Conservation (phyloP, 2,113 vertebrate species). For the Terrapene triunguis region DNA sequence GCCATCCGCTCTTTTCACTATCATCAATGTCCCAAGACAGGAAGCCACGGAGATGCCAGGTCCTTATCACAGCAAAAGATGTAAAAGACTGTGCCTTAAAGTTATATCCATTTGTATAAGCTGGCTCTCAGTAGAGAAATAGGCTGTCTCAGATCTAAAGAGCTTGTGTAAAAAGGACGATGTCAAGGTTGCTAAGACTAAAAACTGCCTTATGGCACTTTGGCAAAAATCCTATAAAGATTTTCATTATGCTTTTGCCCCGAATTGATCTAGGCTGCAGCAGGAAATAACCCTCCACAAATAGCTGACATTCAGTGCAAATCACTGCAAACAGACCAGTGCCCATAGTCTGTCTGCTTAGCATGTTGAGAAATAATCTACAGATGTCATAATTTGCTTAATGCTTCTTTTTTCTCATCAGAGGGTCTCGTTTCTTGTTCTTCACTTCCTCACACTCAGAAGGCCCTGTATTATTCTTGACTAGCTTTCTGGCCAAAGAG, state of each 20-base stretch:
- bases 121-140: background rate
- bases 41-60: background rate
- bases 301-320: background rate
- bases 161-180: background rate
- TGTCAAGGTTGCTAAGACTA: background rate
- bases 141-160: background rate
- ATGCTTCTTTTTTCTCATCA: background rate
- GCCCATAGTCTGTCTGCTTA: background rate
- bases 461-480: background rate
- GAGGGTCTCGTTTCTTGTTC: background rate
- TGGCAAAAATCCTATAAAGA: background rate
- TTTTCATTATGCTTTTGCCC: background rate
- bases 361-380: background rate
- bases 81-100: background rate
- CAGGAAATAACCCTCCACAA: background rate
- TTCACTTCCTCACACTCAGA: background rate
- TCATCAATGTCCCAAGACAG: background rate
- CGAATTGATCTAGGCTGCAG: background rate
- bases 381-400: background rate
- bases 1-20: background rate
- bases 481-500: background rate
- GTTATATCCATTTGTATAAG: background rate
- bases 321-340: background rate
- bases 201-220: background rate
- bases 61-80: background rate